Percentiles rank a stretch among this genome's conserved stretches.
These are phyloP conservation scores for Echiichthys vipera DNA, from an alignment of 2,797 vertebrate species.

Conservation along the genomic window DNA sequence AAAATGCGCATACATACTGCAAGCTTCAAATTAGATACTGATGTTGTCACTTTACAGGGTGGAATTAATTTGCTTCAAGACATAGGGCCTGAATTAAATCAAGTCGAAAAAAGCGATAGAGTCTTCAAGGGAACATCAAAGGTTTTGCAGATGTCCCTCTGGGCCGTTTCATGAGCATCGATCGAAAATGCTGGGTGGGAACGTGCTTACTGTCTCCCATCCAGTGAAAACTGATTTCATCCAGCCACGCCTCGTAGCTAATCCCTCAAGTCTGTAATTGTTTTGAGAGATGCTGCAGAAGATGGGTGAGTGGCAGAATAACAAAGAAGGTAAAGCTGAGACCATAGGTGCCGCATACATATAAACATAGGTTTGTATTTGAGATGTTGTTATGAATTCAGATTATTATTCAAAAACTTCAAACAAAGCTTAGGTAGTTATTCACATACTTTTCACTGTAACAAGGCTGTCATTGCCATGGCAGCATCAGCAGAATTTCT, in stretches of 20 bases:
- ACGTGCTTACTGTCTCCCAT: constrained; percentile 49
- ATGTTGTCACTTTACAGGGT: constrained; percentile 45
- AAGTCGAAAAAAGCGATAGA: constrained; percentile 53
- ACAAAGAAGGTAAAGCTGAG: constrained; percentile 21
- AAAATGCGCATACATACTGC: constrained; percentile 1
- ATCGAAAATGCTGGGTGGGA: constrained; percentile 66
- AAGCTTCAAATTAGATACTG: constrained; percentile 27
- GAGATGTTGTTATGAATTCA: constrained; percentile 15
- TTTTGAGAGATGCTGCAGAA: constrained; percentile 28
- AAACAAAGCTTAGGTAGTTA: too few relatives aligned
- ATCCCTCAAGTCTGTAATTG: constrained; percentile 57
- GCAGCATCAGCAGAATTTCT: constrained; percentile 59
- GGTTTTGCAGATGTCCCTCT: constrained; percentile 60
- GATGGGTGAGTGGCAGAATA: constrained; percentile 15
- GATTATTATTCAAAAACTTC: constrained; percentile 5
- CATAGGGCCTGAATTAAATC: constrained; percentile 63
- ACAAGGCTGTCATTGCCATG: constrained; percentile 25
- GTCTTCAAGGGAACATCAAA: constrained; percentile 75
- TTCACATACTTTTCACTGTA: constrained; percentile 4
- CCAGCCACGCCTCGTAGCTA: constrained; percentile 29
- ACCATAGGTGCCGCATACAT: constrained; percentile 27
- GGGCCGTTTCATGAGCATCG: constrained; percentile 66
- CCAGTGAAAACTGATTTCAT: constrained; percentile 49
- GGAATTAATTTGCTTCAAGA: constrained; percentile 59
- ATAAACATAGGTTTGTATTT: background rate